Conservation (phyloP, 2,888 invertebrate genomes). For the Callyntrura guangdongensis region DNA sequence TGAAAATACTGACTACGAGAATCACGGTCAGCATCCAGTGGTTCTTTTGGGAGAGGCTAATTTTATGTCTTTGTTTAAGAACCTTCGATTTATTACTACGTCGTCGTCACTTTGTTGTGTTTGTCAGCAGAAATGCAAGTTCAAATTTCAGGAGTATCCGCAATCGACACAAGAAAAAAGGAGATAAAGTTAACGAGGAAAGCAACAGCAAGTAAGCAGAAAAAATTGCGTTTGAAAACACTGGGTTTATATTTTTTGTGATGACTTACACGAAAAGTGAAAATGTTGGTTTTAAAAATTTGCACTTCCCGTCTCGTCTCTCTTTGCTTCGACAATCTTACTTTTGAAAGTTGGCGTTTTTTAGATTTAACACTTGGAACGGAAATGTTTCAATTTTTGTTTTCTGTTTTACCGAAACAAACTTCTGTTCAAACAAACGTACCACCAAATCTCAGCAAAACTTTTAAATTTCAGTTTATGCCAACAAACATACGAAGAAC, state of each 20-base stretch:
- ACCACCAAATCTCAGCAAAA: background rate
- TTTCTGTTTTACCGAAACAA: background rate
- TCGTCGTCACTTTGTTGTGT: background rate
- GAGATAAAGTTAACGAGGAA: background rate
- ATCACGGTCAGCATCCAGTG: background rate
- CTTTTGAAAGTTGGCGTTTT: background rate
- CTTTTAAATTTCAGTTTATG: background rate
- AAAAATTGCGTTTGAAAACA: background rate
- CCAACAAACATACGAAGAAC: no score
- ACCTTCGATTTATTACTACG: background rate
- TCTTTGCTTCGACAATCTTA: background rate
- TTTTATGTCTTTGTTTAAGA: background rate
- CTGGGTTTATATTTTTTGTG: no score
- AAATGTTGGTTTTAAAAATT: slow-evolving; percentile 7
- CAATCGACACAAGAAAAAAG: background rate
- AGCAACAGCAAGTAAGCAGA: background rate
- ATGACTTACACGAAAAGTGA: background rate
- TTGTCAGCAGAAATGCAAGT: slow-evolving; percentile 20
- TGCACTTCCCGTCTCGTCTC: background rate
- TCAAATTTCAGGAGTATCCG: background rate
- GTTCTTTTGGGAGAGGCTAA: background rate
- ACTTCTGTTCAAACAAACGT: no score
- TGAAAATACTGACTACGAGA: background rate
- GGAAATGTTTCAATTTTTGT: background rate
- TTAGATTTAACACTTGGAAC: background rate